phyloP scores from a whole-genome alignment of 2,113 vertebrate species.

The Tetrax tetrax region DNA sequence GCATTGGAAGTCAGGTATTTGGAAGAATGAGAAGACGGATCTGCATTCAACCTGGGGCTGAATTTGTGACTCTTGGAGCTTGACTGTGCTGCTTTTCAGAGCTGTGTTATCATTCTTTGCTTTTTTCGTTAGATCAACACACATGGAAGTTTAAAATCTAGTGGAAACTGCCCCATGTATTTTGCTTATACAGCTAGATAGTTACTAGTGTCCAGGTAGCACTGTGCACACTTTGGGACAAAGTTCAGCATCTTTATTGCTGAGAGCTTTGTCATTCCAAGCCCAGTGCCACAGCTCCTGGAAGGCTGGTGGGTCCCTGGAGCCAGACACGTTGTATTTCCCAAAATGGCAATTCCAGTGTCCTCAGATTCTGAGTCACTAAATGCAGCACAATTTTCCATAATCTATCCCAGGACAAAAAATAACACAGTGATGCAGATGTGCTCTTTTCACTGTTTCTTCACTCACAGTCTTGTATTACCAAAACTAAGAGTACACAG shows the following conservation, averaged over 20 bases:
- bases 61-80: not conserved
- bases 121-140: not conserved
- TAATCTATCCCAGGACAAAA: not conserved
- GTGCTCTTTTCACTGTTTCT: not conserved
- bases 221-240: not conserved
- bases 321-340: accelerated
- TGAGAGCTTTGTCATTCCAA: not conserved
- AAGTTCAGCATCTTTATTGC: not conserved
- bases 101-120: not conserved
- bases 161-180: not conserved
- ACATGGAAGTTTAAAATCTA: not conserved
- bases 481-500: not conserved
- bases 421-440: not conserved
- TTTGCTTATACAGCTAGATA: not conserved
- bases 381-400: not conserved
- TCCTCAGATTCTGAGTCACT: not conserved
- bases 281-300: not conserved
- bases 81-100: not conserved
- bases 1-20: not conserved
- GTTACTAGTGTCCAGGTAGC: not conserved
- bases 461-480: not conserved
- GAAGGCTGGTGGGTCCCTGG: not conserved
- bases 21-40: not conserved
- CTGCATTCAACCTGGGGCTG: not conserved
- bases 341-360: not conserved